A percentile compares a stretch with the other conserved stretches of the same genome.
phyloP scores from a whole-genome alignment of 2,797 vertebrate genomes.

The Lagorchestes hirsutus region DNA sequence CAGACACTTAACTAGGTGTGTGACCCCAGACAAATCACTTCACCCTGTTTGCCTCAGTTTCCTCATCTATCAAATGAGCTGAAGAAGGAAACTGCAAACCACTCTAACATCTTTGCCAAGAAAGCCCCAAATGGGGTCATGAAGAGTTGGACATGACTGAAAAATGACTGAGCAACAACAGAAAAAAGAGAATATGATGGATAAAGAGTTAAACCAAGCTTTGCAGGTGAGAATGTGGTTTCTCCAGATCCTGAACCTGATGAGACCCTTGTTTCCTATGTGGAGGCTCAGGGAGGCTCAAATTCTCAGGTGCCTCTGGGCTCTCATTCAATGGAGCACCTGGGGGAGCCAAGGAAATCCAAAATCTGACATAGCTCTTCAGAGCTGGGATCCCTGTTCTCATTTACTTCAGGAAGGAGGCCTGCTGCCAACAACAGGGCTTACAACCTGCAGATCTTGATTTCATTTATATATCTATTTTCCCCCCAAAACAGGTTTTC shows the following conservation, averaged over 20 bases:
- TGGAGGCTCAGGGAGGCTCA: neutral
- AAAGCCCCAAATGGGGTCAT: neutral
- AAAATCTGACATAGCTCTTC: neutral
- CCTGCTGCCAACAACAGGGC: constrained; percentile 71
- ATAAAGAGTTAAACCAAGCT: neutral
- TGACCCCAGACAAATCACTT: neutral
- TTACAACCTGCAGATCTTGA: constrained; percentile 78
- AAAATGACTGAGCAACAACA: neutral
- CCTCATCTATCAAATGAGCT: neutral
- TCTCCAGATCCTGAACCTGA: constrained; percentile 9
- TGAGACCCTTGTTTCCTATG: constrained; percentile 13
- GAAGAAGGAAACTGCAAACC: neutral
- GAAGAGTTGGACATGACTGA: neutral
- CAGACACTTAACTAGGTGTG: neutral
- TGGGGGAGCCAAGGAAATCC: neutral
- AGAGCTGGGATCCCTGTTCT: constrained; percentile 52
- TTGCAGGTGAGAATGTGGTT: constrained; percentile 5
- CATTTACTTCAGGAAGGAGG: constrained; percentile 57
- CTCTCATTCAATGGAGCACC: neutral
- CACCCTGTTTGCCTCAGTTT: neutral
- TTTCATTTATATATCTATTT: constrained; percentile 76
- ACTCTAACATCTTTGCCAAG: neutral
- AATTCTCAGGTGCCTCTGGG: neutral
- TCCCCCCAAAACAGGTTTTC: constrained; percentile 75
- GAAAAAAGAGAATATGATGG: neutral